These are phyloP conservation scores for Iguana delicatissima DNA, from an alignment of 2,797 vertebrate species.

Conservation along the genomic window DNA sequence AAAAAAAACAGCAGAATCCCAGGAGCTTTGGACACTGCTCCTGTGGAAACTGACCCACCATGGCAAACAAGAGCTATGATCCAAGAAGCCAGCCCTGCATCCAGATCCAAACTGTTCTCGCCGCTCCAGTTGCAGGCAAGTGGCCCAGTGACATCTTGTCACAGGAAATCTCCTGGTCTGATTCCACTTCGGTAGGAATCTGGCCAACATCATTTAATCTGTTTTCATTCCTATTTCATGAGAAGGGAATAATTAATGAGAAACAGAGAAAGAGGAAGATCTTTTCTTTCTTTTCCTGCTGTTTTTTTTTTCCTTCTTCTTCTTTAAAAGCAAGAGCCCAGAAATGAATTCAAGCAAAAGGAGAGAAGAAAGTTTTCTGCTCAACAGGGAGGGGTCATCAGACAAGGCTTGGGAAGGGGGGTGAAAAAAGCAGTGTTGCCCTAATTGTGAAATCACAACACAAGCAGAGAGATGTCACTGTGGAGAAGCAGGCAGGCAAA, in stretches of 20 bases:
- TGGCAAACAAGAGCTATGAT: not conserved
- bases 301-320: not conserved
- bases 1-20: not conserved
- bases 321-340: not conserved
- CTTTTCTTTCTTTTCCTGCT: not conserved
- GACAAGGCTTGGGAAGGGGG: not conserved
- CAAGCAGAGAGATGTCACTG: not conserved
- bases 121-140: not conserved
- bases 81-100: not conserved
- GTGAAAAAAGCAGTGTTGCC: not conserved
- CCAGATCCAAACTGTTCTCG: not conserved
- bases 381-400: not conserved
- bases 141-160: slow-evolving; percentile 13
- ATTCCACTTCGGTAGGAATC: slow-evolving; percentile 64
- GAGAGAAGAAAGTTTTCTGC: not conserved
- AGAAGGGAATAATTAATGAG: slow-evolving; percentile 79
- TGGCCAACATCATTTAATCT: slow-evolving; percentile 66
- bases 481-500: not conserved
- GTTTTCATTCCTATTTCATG: slow-evolving; percentile 80
- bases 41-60: not conserved
- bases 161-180: slow-evolving; percentile 54
- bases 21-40: not conserved
- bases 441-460: slow-evolving; percentile 33
- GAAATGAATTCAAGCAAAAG: slow-evolving; percentile 40
- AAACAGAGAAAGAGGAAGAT: slow-evolving; percentile 67